Base-by-base conservation (phyloP, 2,888 invertebrate species). In the Hypena proboscidalis region DNA sequence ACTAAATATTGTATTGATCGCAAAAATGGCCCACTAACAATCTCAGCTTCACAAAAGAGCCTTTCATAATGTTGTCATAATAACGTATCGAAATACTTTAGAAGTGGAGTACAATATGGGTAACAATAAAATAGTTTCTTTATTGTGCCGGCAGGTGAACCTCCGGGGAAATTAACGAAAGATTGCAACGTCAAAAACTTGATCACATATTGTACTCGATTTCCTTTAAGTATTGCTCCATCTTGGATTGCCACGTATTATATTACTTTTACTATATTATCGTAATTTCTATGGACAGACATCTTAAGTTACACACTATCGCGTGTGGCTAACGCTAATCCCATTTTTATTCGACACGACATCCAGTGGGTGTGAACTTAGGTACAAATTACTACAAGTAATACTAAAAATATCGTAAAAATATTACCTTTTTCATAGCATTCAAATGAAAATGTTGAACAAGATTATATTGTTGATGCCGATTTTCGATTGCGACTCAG, bases 161-260 rank as follows among this genome's bases (percentile, higher is more conserved):
- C 89, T 77, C 89, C 1, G 26, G 88, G 89, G 89, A 88, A 89
- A 89, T 89, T 88, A 88, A 77, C 77, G 74, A 80, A 79, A 85
- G 77, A 87, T 86, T 85, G 85, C 81, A 80, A 82, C 83, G 79
- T 87, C 85, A 85, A 84, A 83, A 82, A 82, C 70, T 83, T 84
- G 83, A 84, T 86, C 84, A 84, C 81, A 84, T 80, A 85, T 83
- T 83, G 83, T 84, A 73, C 69, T 75, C 73, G 70, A 69, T 76
- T 77, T 78, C 69, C 74, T 79, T 74, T 72, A 78, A 79, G 71
- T 69, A 78, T 76, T 70, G 64, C 73, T 67, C 50, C 53, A 57
- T 59, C 52, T 69, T 63, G 66, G 70, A 63, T 67, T 63, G 62
- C 62, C 74, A 80, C 76, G 74, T 80, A 74, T 68, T 70, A 75